A percentile compares a stretch with the other conserved stretches of the same genome.
These are phyloP conservation scores for Zoanthus solanderi DNA, from an alignment of 92 coral and sea anemone species.

Conservation along the genomic window DNA sequence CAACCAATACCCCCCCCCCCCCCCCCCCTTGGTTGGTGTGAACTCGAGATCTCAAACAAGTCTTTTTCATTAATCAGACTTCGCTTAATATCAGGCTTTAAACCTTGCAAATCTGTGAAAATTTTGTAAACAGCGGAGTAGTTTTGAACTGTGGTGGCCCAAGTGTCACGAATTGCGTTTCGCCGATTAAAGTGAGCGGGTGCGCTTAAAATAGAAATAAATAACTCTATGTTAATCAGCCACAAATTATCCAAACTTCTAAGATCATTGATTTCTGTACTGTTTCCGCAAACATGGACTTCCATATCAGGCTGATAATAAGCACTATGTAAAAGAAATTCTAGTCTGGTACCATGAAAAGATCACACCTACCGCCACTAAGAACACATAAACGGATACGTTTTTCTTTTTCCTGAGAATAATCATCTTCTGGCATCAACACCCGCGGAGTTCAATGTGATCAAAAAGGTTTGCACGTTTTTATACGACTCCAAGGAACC, in stretches of 20 bases:
- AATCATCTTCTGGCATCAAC: neutral
- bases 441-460: neutral
- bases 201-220: constrained; percentile 60
- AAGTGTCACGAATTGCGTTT: constrained; percentile 42
- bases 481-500: neutral
- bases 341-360: constrained; percentile 32
- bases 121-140: constrained; percentile 61
- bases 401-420: neutral
- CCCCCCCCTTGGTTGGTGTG: constrained; percentile 64
- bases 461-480: neutral
- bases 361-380: neutral
- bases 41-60: constrained; percentile 50
- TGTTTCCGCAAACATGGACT: constrained; percentile 43
- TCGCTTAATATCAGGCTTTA: constrained; percentile 11
- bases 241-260: neutral
- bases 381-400: neutral
- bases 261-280: constrained; percentile 19
- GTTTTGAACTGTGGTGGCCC: constrained; percentile 59
- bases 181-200: constrained; percentile 38
- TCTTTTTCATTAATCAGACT: constrained; percentile 42
- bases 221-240: constrained; percentile 47
- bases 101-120: constrained; percentile 55
- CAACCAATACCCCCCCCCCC: no score
- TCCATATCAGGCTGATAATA: constrained; percentile 25
- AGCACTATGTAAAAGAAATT: neutral